Base-by-base conservation (phyloP, 2,797 vertebrate species). In the Peromyscus nudipes region DNA sequence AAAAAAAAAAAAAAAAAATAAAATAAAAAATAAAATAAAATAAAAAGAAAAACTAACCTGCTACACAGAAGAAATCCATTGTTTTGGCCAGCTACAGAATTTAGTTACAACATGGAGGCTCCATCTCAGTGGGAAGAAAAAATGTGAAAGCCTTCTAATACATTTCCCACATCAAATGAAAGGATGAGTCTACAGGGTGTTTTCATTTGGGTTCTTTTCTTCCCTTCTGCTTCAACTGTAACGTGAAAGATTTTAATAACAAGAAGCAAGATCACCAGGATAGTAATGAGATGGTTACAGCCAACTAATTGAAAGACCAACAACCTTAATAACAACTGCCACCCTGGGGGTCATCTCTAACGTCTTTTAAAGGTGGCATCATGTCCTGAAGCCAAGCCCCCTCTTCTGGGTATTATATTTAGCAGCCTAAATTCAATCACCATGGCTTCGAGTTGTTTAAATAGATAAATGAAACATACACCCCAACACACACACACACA, bases 181-280 rank as follows among this genome's bases (percentile, higher is more conserved):
- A 87, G 40, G 46, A 82, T 64, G 57, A 80, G 2, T 29, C 25
- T 34, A 6, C 2, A 57, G 29, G 84, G 60, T 17, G 65, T 71
- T 81, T 82, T 65, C 37, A 77, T 71, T 92, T 71, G 43, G 34
- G 77, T 57, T 76, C 11, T 93, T 79, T 85, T 89, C 75, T 95
- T 46, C 23, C 5, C 4, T 87, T 77, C 29, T 62, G 34, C 10
- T 40, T 87, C 87, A 62, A n/a, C 67, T 76, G 40, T 37, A 62
- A 76, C 57, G 92, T 31, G 55, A 71, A 79, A 86, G 52, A 76
- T 40, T 81, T 95, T 92, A 64, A 62, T 71, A 21, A 82, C 77
- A 89, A 94, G n/a, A 65, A 92, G 80, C 19, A 10, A 31, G 31
- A 43, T 94, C 69, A 94, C 27, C 31, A 12, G 65, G 62, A 40